phyloP scores from a whole-genome alignment of 1,140 invertebrate species.

The Dendrolimus kikuchii region DNA sequence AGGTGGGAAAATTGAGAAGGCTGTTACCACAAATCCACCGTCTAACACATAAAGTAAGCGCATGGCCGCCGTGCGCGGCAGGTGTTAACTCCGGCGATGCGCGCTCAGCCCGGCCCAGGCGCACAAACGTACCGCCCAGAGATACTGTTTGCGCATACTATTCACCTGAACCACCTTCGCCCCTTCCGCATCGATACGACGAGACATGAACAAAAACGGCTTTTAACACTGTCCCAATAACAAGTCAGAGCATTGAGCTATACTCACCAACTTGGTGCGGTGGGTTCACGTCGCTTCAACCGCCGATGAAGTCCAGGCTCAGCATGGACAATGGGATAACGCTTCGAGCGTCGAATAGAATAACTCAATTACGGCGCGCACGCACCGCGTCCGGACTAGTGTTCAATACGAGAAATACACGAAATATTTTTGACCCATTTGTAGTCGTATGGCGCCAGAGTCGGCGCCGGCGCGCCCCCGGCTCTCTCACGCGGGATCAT shows the following conservation, averaged over 20 bases:
- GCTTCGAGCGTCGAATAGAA: slow-evolving; percentile 23
- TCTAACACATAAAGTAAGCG: slow-evolving; percentile 38
- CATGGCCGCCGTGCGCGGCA: slow-evolving; percentile 47
- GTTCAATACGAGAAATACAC: slow-evolving; percentile 61
- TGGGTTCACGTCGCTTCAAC: slow-evolving; percentile 11
- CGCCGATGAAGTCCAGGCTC: no score
- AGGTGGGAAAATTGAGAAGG: slow-evolving; percentile 44
- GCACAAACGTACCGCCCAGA: slow-evolving; percentile 65
- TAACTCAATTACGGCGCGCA: slow-evolving; percentile 56
- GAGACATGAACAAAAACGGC: slow-evolving; percentile 22
- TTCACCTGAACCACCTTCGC: slow-evolving; percentile 27
- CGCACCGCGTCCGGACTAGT: slow-evolving; percentile 27
- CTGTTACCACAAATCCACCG: slow-evolving; percentile 31
- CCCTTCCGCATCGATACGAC: slow-evolving; percentile 27
- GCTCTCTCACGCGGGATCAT: slow-evolving; percentile 54
- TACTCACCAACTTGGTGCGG: slow-evolving; percentile 32
- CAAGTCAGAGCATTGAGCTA: slow-evolving; percentile 46
- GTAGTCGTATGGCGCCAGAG: slow-evolving; percentile 53
- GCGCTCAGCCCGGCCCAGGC: slow-evolving; percentile 21
- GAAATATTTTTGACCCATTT: slow-evolving; percentile 64
- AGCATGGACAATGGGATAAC: slow-evolving; percentile 3
- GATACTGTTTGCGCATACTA: slow-evolving; percentile 48
- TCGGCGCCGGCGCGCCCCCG: slow-evolving; percentile 60
- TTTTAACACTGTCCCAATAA: slow-evolving; percentile 37
- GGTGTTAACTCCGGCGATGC: slow-evolving; percentile 54